A percentile compares a stretch with the other conserved stretches of the same genome.
phyloP scores from a whole-genome alignment of 2,113 vertebrate genomes.

The Archilochus colubris region DNA sequence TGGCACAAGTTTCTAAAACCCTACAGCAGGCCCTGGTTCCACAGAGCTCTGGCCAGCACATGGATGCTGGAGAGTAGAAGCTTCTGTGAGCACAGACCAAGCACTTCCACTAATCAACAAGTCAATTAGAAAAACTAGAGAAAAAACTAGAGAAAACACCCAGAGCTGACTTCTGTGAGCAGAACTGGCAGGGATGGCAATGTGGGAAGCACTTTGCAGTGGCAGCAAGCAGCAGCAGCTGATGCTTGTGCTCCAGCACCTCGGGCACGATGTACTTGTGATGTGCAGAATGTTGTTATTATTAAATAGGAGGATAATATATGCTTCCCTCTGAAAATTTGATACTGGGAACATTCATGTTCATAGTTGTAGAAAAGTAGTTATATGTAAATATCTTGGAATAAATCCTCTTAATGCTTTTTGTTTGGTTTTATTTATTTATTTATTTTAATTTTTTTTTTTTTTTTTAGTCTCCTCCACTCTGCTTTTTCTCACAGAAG shows the following conservation, averaged over 20 bases:
- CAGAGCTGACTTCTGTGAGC: not conserved
- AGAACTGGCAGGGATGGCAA: not conserved
- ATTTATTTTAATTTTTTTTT: not conserved
- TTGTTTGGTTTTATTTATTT: not conserved
- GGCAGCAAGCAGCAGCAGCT: not conserved
- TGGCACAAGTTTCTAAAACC: not conserved
- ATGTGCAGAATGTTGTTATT: not conserved
- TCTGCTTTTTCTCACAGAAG: not conserved
- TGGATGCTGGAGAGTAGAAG: not conserved
- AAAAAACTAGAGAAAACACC: not conserved
- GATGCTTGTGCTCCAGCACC: not conserved
- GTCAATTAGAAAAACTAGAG: not conserved
- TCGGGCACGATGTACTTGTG: not conserved
- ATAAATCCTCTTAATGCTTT: not conserved
- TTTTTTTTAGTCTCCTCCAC: not conserved
- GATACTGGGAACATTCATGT: not conserved
- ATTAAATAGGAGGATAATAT: not conserved
- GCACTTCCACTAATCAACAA: not conserved
- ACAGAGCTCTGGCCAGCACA: not conserved
- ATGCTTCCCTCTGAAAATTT: not conserved
- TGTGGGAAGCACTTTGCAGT: rapidly evolving
- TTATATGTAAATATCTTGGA: not conserved
- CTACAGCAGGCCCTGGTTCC: not conserved
- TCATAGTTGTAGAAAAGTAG: not conserved
- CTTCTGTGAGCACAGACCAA: not conserved